phyloP scores from a whole-genome alignment of 2,888 invertebrate genomes.

The Tetrapedia diversipes region DNA sequence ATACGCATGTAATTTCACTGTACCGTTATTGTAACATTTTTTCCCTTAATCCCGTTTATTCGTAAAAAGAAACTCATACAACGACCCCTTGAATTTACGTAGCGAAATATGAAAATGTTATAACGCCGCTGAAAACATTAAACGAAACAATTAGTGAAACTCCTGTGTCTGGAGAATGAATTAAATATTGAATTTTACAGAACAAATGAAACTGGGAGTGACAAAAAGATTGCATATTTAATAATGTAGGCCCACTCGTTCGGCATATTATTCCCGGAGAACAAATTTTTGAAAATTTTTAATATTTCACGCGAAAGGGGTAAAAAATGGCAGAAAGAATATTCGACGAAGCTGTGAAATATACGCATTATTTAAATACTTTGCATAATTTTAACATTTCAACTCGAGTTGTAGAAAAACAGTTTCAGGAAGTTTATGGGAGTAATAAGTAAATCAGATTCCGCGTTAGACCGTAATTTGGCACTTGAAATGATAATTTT shows the following conservation, averaged over 20 bases:
- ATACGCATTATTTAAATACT: too few species aligned
- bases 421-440: too few species aligned
- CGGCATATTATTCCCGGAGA: not conserved
- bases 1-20: conserved; percentile 5
- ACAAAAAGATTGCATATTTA: not conserved
- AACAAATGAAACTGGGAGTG: not conserved
- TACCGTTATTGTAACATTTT: conserved; percentile 1
- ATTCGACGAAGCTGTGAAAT: too few species aligned
- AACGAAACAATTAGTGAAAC: not conserved
- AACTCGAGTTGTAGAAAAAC: too few species aligned
- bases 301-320: not conserved
- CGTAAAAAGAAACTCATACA: not conserved
- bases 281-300: not conserved
- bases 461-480: too few species aligned
- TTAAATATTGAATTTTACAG: conserved; percentile 2
- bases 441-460: too few species aligned
- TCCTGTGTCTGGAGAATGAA: too few species aligned
- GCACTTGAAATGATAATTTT: too few species aligned
- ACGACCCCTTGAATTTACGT: conserved; percentile 19
- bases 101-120: conserved; percentile 18
- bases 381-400: too few species aligned
- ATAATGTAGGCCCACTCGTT: not conserved
- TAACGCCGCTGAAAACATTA: not conserved
- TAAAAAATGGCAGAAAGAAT: too few species aligned
- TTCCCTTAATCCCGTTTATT: conserved; percentile 2